Conservation (phyloP, 2,797 vertebrate species). For the Rhyacichthys aspro region DNA sequence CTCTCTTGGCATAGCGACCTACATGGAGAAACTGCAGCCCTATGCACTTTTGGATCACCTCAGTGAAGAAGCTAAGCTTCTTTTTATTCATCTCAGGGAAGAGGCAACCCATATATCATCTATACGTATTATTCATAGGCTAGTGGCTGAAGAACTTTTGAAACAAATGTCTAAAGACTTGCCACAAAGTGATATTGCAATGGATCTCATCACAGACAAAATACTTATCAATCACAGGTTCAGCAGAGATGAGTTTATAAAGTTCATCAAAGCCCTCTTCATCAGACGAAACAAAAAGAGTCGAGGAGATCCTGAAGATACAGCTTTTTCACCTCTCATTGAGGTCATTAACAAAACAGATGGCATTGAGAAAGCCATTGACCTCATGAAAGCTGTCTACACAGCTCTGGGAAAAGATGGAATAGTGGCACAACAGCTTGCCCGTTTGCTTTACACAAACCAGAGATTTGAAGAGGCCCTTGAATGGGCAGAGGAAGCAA, state of each 20-base stretch:
- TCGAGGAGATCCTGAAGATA: slow-evolving; percentile 74
- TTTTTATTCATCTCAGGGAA: slow-evolving; percentile 75
- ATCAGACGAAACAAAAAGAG: slow-evolving; percentile 74
- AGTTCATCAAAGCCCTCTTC: slow-evolving; percentile 70
- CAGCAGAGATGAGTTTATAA: slow-evolving; percentile 62
- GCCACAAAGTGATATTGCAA: slow-evolving; percentile 70
- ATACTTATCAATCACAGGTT: slow-evolving; percentile 74
- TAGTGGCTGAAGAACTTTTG: slow-evolving; percentile 76
- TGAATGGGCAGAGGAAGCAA: slow-evolving; percentile 66
- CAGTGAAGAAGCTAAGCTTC: slow-evolving; percentile 68
- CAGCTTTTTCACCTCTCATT: slow-evolving; percentile 74
- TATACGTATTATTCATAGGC: slow-evolving; percentile 69
- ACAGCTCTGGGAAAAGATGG: slow-evolving; percentile 67
- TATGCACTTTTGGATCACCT: slow-evolving; percentile 63
- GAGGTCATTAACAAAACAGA: slow-evolving; percentile 61
- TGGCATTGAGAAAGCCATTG: slow-evolving; percentile 70
- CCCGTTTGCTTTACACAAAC: slow-evolving; percentile 69
- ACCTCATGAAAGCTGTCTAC: slow-evolving; percentile 70
- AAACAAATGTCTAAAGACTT: slow-evolving; percentile 61
- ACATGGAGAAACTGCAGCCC: slow-evolving; percentile 29
- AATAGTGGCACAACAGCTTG: slow-evolving; percentile 78
- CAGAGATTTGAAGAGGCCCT: slow-evolving; percentile 70
- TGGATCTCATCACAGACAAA: slow-evolving; percentile 65
- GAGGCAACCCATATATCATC: slow-evolving; percentile 58
- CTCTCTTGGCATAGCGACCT: slow-evolving; percentile 61